phyloP scores from a whole-genome alignment of 2,888 invertebrate genomes.

The Synanthedon tipuliformis region DNA sequence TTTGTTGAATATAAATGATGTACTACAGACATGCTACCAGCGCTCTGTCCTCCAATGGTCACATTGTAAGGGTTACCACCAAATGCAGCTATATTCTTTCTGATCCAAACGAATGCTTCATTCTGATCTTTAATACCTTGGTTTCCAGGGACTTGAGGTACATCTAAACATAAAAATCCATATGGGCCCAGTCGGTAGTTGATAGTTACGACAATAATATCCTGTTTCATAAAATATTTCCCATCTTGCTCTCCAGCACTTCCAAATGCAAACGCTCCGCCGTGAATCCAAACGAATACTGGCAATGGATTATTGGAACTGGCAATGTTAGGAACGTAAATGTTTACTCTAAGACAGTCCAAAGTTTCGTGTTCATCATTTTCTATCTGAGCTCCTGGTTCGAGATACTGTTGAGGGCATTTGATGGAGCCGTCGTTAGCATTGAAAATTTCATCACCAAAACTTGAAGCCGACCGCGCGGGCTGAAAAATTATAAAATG shows the following conservation, averaged over 20 bases:
- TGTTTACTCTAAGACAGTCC: slow-evolving; percentile 76
- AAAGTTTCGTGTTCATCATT: slow-evolving; percentile 24
- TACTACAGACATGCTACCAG: slow-evolving; percentile 46
- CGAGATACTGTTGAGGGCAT: background rate
- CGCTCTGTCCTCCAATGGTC: slow-evolving; percentile 50
- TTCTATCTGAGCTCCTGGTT: background rate
- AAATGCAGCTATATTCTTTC: slow-evolving; percentile 45
- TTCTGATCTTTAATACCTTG: slow-evolving; percentile 58
- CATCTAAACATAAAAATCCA: slow-evolving; percentile 54
- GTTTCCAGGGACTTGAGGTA: slow-evolving; percentile 47
- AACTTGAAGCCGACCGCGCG: background rate
- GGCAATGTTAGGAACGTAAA: slow-evolving; percentile 53
- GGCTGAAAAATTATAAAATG: background rate
- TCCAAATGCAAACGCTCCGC: slow-evolving; percentile 41
- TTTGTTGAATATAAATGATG: slow-evolving; percentile 48
- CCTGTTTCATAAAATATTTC: slow-evolving; percentile 38
- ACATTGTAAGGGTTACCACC: slow-evolving; percentile 58
- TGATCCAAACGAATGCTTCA: slow-evolving; percentile 48
- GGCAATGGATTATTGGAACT: slow-evolving; percentile 42
- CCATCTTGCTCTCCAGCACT: slow-evolving; percentile 36
- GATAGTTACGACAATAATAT: slow-evolving; percentile 46
- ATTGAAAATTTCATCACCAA: background rate
- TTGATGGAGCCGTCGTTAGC: background rate
- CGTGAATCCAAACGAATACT: slow-evolving; percentile 56
- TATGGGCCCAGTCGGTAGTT: slow-evolving; percentile 59